Percentiles rank a stretch among this genome's conserved stretches.
These are phyloP conservation scores for Apotomis capreana DNA, from an alignment of 2,888 invertebrate genomes.

Conservation along the genomic window DNA sequence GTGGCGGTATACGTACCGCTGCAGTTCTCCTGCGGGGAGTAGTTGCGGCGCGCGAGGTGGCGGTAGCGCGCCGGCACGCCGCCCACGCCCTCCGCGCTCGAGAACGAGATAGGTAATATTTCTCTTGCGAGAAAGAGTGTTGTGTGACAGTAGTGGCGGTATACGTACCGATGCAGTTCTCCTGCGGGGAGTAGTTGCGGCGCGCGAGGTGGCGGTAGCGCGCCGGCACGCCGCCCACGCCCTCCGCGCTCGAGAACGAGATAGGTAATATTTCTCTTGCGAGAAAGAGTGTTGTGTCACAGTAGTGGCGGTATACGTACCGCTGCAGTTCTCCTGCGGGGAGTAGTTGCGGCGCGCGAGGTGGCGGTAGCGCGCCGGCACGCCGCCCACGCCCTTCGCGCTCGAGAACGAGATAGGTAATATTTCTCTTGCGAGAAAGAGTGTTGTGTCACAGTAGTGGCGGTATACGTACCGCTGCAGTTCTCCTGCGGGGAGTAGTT, in stretches of 20 bases:
- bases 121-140: no score
- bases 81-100: slow-evolving; percentile 72
- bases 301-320: slow-evolving; percentile 48
- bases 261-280: slow-evolving; percentile 44
- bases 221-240: slow-evolving; percentile 58
- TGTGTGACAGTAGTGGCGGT: no score
- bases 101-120: slow-evolving; percentile 75
- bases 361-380: slow-evolving; percentile 68
- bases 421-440: no score
- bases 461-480: slow-evolving; percentile 62
- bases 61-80: slow-evolving; percentile 64
- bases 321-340: slow-evolving; percentile 74
- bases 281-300: no score
- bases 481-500: slow-evolving; percentile 78
- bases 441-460: no score
- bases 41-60: slow-evolving; percentile 74
- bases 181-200: slow-evolving; percentile 76
- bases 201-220: slow-evolving; percentile 74
- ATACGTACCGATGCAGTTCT: slow-evolving; percentile 69
- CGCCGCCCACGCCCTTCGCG: slow-evolving; percentile 67
- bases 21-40: slow-evolving; percentile 75
- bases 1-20: slow-evolving; percentile 58
- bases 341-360: slow-evolving; percentile 76
- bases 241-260: slow-evolving; percentile 79
- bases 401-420: slow-evolving; percentile 81